Percentiles rank a stretch among this genome's conserved stretches.
Evolutionary conservation across 2,113 vertebrate species (phyloP).

Genomic region (Quiscalus mexicanus): DNA sequence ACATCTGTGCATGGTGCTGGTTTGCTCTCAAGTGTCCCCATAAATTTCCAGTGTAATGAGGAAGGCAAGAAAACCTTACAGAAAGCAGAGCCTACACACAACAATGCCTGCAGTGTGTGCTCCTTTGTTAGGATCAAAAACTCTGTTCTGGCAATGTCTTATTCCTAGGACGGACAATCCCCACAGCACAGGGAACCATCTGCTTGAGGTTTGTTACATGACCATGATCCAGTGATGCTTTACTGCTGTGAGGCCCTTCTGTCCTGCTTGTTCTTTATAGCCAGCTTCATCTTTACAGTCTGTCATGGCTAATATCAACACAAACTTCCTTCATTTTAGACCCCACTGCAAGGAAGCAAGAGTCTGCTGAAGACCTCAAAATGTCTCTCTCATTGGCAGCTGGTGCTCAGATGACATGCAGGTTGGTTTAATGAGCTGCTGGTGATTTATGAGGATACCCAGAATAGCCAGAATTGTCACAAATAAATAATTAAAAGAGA

Average conservation of each 20-base stretch:
- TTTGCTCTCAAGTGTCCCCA: neutral
- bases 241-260: conserved; percentile 15
- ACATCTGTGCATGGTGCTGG: neutral
- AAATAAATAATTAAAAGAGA: neutral
- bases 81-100: neutral
- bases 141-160: neutral
- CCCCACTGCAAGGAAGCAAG: neutral
- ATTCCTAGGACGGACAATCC: neutral
- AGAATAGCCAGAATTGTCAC: neutral
- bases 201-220: neutral
- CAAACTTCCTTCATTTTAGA: neutral
- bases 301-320: neutral
- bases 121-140: neutral
- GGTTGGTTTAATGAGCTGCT: neutral
- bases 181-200: neutral
- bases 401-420: neutral
- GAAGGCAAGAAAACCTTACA: neutral
- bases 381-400: neutral
- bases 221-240: accelerated
- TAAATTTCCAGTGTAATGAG: neutral
- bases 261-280: neutral
- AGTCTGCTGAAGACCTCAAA: neutral
- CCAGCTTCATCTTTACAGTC: neutral
- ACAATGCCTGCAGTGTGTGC: neutral
- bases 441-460: neutral